A percentile compares a stretch with the other conserved stretches of the same genome.
Conservation (phyloP, 2,113 vertebrate species). For the Coreoperca whiteheadi region DNA sequence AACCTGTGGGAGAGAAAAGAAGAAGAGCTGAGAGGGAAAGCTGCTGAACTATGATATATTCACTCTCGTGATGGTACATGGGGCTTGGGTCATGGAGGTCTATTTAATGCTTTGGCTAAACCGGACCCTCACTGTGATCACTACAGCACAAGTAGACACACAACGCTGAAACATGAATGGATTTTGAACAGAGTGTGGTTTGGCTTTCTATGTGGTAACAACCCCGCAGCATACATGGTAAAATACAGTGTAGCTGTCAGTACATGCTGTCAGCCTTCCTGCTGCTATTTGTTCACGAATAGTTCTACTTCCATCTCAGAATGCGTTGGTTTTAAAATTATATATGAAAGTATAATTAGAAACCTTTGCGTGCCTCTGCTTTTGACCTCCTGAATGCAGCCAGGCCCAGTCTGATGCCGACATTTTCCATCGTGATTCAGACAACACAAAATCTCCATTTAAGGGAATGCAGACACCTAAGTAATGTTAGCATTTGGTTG, state of each 20-base stretch:
- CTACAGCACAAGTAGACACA: not conserved
- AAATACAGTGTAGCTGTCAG: not conserved
- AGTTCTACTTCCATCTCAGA: not conserved
- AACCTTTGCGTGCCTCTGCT: not conserved
- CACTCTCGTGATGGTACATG: not conserved
- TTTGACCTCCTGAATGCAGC: not conserved
- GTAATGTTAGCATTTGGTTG: not conserved
- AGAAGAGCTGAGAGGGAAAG: not conserved
- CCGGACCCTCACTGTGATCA: not conserved
- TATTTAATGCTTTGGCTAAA: constrained; percentile 8
- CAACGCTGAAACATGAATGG: not conserved
- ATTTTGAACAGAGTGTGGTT: not conserved
- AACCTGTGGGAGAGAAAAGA: constrained; percentile 9
- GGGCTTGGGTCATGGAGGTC: not conserved
- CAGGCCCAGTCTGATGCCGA: not conserved
- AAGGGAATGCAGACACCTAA: not conserved
- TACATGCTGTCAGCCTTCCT: too few relatives aligned
- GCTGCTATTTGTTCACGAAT: not conserved
- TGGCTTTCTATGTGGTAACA: not conserved
- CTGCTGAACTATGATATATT: not conserved
- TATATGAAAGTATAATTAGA: not conserved
- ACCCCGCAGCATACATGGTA: not conserved
- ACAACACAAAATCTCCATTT: not conserved
- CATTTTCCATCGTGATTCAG: not conserved
- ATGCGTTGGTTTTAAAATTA: not conserved